Evolutionary conservation across 2,113 vertebrate species (phyloP), one percentile per base, ranked within the genome.

Genomic region (Seriola rivoliana): DNA sequence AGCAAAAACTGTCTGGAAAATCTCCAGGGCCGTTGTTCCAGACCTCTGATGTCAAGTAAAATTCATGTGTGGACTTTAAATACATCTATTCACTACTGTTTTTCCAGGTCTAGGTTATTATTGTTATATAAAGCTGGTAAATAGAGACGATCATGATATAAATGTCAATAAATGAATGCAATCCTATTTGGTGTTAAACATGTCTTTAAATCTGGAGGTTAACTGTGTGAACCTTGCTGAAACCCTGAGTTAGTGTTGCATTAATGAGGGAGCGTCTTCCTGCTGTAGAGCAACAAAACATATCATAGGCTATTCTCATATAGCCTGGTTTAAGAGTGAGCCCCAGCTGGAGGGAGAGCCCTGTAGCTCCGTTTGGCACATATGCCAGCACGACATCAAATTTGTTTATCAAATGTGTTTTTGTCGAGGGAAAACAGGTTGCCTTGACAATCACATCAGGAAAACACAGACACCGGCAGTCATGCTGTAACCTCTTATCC

Each of bases 381-480:
- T 48, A 17, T 4, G 16, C 64, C 55, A 36, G 52, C 58, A 25
- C 19, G 1, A 36, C 52, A 73, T 65, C 25, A 38, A 0, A 88
- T 90, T 76, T 84, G 75, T 79, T 81, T 86, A 21, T 72, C 66
- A 81, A 78, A 85, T 81, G 19, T 72, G 62, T 70, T 78, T 9
- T 57, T 54, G 54, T 34, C 4, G 34, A 75, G 16, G 82, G n/a
- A 78, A 82, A 80, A 19, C 58, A 79, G 36, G 57, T 81, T 71
- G 16, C 40, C 34, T 57, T 70, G 46, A 57, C 34, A 71, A 9
- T 71, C 83, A 36, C 54, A 71, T 34, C 40, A 65, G 78, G 10
- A 36, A 65, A 52, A 17, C 3, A 0, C 63, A 82, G 67, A 58
- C 68, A 64, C 62, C 14, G 4, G 52, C 50, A 62, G 63, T 32